Percentiles rank a stretch among this genome's conserved stretches.
Evolutionary conservation across 2,888 invertebrate species (phyloP).

Genomic region (Heliconius hortense): DNA sequence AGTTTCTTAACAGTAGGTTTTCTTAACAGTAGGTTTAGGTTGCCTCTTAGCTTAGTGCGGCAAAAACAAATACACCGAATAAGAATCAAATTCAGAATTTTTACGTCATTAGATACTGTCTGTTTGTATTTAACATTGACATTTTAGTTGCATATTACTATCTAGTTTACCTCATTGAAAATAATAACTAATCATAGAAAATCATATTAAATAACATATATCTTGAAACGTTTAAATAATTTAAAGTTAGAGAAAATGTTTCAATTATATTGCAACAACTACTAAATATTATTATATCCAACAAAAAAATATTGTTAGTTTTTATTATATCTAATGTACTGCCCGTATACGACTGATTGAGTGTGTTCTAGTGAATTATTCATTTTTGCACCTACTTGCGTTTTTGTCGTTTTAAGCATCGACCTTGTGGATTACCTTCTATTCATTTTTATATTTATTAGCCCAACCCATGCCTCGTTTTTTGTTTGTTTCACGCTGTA

Average conservation of each 20-base stretch:
- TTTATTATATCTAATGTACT: conserved; percentile 20
- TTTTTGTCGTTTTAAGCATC: conserved; percentile 2
- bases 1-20: too few relatives aligned
- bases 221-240: conserved; percentile 30
- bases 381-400: conserved; percentile 9
- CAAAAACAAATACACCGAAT: not conserved
- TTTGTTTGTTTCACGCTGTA: too few relatives aligned
- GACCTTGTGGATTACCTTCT: not conserved
- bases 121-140: not conserved
- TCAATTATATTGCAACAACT: conserved; percentile 25
- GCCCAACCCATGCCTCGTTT: not conserved
- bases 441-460: not conserved
- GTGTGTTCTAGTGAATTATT: conserved; percentile 12
- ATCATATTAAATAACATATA: conserved; percentile 29
- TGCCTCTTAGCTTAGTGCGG: too few relatives aligned
- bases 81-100: not conserved
- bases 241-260: conserved; percentile 34
- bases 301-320: conserved; percentile 19
- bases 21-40: too few relatives aligned
- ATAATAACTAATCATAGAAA: conserved; percentile 21
- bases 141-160: conserved; percentile 9
- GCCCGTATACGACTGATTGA: not conserved
- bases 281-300: conserved; percentile 1
- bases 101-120: not conserved
- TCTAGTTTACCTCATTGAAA: conserved; percentile 13